Base-by-base conservation (phyloP, 2,888 invertebrate species). In the Panorpa germanica region DNA sequence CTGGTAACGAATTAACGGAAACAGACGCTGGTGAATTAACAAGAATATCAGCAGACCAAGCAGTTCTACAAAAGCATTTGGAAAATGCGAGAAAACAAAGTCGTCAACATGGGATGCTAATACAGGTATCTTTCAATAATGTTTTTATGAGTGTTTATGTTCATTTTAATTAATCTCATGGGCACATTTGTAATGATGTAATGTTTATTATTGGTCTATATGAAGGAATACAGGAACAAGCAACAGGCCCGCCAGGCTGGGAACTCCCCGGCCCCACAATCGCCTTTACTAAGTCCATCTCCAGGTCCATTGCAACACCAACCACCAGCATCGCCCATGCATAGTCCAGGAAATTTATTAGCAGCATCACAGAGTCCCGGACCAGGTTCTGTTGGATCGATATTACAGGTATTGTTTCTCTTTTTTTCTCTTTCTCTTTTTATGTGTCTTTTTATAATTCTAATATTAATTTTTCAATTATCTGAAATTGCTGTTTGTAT, bases 81-180 rank as follows among this genome's bases (percentile, higher is more conserved):
- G 86, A 85, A 40, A 65, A 73, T 4, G 74, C 78, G 15, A 61
- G 83, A 29, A 85, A 83, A 46, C 78, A 80, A 45, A 68, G 66
- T 13, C 62, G 78, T 5, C 83, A 83, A 42, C 85, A 85, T 46
- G 65, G 63, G 34, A 67, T 74, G 62, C 59, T 80, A 3, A 65
- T 77, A 44, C 77, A 80, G 62, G 78, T 76, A 50, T 55, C 58
- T 51, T 50, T 48, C 34, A 33, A 29, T 21, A 18, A 16, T 14
- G 12, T 28, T 12, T 20, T 31, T 31, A 11, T 9, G 9, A 10
- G 15, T 3, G 18, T 14, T 5, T 17, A 28, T 28, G 3, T 28
- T 15, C 13, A 9, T 27, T 6, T n/a, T 27, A 21, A 19, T 12
- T 28, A 19, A 10, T 28, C 9, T 25, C 13, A 13, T 34, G 17